These are phyloP conservation scores for Melikaiella ostensackeni DNA, from an alignment of 2,888 invertebrate genomes.

Conservation along the genomic window DNA sequence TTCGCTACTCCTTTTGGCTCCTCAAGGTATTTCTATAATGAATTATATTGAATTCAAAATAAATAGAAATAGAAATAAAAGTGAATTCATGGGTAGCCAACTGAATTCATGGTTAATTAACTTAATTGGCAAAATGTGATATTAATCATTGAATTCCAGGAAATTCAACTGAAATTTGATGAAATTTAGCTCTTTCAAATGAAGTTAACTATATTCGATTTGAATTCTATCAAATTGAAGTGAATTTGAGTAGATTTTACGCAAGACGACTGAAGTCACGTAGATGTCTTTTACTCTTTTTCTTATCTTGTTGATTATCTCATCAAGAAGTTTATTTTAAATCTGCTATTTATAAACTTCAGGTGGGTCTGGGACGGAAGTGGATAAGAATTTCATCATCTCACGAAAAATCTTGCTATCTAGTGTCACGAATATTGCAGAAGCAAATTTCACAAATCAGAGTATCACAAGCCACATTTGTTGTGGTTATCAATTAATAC, in stretches of 20 bases:
- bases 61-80: too few species aligned
- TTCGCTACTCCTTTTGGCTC: too few species aligned
- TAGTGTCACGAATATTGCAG: background rate
- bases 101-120: background rate
- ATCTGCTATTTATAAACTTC: background rate
- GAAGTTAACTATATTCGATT: too few species aligned
- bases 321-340: background rate
- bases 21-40: too few species aligned
- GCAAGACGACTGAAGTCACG: too few species aligned
- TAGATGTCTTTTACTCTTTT: slow-evolving; percentile 19
- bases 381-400: background rate
- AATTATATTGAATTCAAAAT: too few species aligned
- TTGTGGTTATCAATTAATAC: too few species aligned
- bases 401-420: background rate
- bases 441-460: background rate
- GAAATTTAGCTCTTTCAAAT: too few species aligned
- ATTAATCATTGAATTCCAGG: background rate
- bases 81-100: too few species aligned
- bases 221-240: too few species aligned
- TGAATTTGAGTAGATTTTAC: too few species aligned
- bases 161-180: background rate
- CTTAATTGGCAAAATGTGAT: background rate
- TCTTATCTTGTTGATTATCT: background rate
- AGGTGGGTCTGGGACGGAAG: background rate
- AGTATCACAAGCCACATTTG: too few species aligned